A percentile compares a stretch with the other conserved stretches of the same genome.
These are phyloP conservation scores for Australoheros facetus DNA, from an alignment of 2,797 vertebrate species.

Conservation along the genomic window DNA sequence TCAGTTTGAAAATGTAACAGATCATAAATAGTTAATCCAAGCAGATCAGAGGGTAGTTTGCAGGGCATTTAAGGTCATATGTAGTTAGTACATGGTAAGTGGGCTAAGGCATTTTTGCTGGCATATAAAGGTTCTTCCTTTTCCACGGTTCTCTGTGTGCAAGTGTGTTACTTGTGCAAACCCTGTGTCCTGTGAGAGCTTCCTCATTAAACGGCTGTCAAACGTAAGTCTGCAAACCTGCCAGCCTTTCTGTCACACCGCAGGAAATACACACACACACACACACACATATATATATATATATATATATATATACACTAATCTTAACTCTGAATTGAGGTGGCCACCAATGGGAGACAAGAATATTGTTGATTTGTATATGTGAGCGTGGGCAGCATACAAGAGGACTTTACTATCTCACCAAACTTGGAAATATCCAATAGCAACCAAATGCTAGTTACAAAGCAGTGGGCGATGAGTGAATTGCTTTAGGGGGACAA, in stretches of 20 bases:
- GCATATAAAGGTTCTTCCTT: conserved; percentile 36
- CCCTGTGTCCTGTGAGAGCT: conserved; percentile 64
- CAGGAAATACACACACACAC: conserved; percentile 40
- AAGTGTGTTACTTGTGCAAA: conserved; percentile 50
- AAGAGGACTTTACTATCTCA: neutral
- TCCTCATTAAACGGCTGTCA: conserved; percentile 80
- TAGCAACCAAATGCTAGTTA: neutral
- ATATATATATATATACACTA: neutral
- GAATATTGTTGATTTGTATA: too few relatives aligned
- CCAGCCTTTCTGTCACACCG: conserved; percentile 72
- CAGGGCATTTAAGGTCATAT: conserved; percentile 50
- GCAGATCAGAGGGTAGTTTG: conserved; percentile 39
- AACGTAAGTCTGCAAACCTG: conserved; percentile 72
- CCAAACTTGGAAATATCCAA: neutral
- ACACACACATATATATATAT: neutral
- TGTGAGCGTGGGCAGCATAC: neutral
- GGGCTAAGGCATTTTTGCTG: conserved; percentile 46
- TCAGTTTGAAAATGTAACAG: conserved; percentile 8
- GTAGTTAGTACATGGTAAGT: conserved; percentile 47
- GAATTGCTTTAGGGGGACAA: neutral
- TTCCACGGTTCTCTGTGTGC: conserved; percentile 8
- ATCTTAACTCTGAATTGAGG: neutral
- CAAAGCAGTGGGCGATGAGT: neutral
- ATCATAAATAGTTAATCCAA: conserved; percentile 35
- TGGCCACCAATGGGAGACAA: neutral